Conservation (phyloP, 2,113 vertebrate genomes). For the Pseudolaguvia tuberculata region DNA sequence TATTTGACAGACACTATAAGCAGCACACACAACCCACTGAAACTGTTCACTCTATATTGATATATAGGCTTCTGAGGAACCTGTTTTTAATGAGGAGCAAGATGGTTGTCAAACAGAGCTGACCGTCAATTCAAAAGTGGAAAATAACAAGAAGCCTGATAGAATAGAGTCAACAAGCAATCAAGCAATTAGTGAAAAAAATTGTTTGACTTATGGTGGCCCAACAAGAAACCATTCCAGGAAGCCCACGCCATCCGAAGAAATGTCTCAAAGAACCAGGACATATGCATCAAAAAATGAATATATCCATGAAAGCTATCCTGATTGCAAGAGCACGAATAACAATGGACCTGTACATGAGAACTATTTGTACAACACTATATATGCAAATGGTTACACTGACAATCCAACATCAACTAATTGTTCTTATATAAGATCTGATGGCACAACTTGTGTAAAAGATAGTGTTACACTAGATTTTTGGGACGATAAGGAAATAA, state of each 20-base stretch:
- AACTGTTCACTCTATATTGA: slow-evolving; percentile 95
- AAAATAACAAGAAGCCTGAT: slow-evolving; percentile 55
- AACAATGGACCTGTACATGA: slow-evolving; percentile 45
- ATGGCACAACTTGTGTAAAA: slow-evolving; percentile 39
- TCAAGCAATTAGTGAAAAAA: slow-evolving; percentile 35
- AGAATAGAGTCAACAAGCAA: slow-evolving; percentile 55
- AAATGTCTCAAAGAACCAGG: slow-evolving; percentile 52
- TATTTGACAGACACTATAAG: slow-evolving; percentile 27
- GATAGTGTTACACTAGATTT: slow-evolving; percentile 29
- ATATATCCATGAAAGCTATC: slow-evolving; percentile 3
- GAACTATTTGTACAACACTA: slow-evolving; percentile 28
- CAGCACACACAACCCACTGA: slow-evolving; percentile 67
- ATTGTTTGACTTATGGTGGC: slow-evolving; percentile 23
- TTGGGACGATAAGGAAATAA: slow-evolving; percentile 26
- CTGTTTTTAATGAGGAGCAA: slow-evolving; percentile 92
- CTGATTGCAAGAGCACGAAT: slow-evolving; percentile 16
- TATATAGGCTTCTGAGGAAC: slow-evolving; percentile 90
- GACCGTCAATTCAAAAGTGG: slow-evolving; percentile 67
- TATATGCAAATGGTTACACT: slow-evolving; percentile 64
- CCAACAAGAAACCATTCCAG: slow-evolving; percentile 29
- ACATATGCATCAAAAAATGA: slow-evolving; percentile 34
- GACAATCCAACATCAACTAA: slow-evolving; percentile 43
- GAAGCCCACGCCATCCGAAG: slow-evolving; percentile 48
- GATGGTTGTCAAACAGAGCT: slow-evolving; percentile 75
- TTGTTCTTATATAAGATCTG: slow-evolving; percentile 14